Conservation (phyloP, 2,797 vertebrate genomes). For the Rhincodon typus region DNA sequence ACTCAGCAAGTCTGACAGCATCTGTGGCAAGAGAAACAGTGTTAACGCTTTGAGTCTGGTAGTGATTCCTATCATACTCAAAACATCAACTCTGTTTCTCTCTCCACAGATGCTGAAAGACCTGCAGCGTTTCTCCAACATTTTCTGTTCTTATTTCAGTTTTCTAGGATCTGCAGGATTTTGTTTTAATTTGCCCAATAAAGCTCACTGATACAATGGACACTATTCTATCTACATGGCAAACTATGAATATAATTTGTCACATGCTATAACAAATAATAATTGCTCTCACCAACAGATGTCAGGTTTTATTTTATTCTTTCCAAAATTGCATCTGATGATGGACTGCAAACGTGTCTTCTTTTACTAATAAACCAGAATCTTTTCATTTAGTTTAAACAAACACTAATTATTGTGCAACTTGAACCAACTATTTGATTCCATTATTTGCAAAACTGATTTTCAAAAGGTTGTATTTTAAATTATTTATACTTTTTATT, state of each 20-base stretch:
- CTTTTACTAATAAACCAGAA: background rate
- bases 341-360: background rate
- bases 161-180: too few relatives aligned
- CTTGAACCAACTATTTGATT: background rate
- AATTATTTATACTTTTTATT: background rate
- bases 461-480: too few relatives aligned
- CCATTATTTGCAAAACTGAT: background rate
- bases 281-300: background rate
- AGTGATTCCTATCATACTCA: too few relatives aligned
- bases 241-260: background rate
- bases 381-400: background rate
- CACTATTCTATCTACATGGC: background rate
- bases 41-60: too few relatives aligned
- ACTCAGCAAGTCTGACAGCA: too few relatives aligned
- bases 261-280: background rate
- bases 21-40: too few relatives aligned
- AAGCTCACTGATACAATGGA: background rate
- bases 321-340: background rate
- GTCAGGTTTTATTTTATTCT: background rate
- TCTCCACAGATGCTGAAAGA: too few relatives aligned
- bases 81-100: too few relatives aligned
- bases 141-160: too few relatives aligned
- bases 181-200: background rate
- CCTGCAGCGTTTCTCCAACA: too few relatives aligned
- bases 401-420: background rate